Evolutionary conservation across 2,888 invertebrate genomes (phyloP).

Genomic region (Pandemis corylana): DNA sequence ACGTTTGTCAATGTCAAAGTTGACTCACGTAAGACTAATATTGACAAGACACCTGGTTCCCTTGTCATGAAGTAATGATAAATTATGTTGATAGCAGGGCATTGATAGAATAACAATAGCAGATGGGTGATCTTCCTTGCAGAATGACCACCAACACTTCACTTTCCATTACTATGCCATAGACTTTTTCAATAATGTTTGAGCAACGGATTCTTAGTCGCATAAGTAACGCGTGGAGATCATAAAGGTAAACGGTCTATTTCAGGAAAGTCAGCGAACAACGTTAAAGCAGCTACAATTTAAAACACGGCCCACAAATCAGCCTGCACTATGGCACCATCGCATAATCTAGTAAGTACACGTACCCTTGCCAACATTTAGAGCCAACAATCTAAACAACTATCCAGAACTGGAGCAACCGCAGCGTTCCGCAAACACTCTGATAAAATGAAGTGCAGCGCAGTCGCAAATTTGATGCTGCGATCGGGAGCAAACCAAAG

Average conservation of each 20-base stretch:
- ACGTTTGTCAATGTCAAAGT: too few relatives aligned
- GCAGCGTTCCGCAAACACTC: conserved; percentile 37
- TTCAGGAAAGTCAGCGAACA: neutral
- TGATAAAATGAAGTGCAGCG: conserved; percentile 31
- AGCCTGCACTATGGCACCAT: neutral
- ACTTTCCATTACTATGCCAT: too few relatives aligned
- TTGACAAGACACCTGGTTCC: too few relatives aligned
- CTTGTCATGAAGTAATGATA: too few relatives aligned
- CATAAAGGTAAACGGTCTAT: neutral
- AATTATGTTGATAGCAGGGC: too few relatives aligned
- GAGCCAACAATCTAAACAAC: conserved; percentile 26
- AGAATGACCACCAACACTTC: too few relatives aligned
- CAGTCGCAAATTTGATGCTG: conserved; percentile 39
- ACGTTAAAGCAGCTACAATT: neutral
- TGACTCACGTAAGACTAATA: too few relatives aligned
- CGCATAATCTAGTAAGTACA: conserved; percentile 16
- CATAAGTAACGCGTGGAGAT: neutral
- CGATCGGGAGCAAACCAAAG: conserved; percentile 40
- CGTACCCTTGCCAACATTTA: conserved; percentile 10
- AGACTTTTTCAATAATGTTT: too few relatives aligned
- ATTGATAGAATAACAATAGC: too few relatives aligned
- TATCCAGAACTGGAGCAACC: conserved; percentile 26
- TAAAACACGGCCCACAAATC: neutral
- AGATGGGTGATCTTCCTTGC: too few relatives aligned
- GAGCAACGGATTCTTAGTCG: too few relatives aligned